Evolutionary conservation across 2,888 invertebrate species (phyloP), one percentile per base, ranked within the genome.

Genomic region (Eupithecia abbreviata): DNA sequence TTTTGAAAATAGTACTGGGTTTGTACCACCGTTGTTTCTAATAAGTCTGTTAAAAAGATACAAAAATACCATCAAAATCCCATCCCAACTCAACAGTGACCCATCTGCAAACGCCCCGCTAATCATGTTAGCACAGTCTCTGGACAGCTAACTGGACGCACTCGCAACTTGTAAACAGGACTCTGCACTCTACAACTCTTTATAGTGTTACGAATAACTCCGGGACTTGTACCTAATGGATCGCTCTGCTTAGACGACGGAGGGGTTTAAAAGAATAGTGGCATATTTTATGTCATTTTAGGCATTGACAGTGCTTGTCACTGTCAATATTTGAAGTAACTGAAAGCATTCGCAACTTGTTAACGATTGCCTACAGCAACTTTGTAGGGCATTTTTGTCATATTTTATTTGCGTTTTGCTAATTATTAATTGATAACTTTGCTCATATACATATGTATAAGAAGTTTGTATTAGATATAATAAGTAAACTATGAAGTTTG

Each of bases 131-230:
- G 81, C 84, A 83, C 83, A 87, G 79, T 80, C 75, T 79, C 74
- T 71, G 79, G 77, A 77, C 78, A 77, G 79, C 80, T 73, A 71
- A 78, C 78, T 72, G 85, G 85, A 90, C 90, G 89, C 90, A 91
- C 89, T 89, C 85, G 83, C 85, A 91, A 92, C 92, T 91, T 90
- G 87, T 83, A 87, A 91, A 89, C 90, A 91, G 81, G 80, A 85
- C 85, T 86, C 70, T 85, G 88, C 86, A 86, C 87, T 89, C 85
- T 85, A 85, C 86, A 87, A 92, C 94, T 93, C 93, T 94, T 93
- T 93, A 94, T 90, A 92, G 91, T 88, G 92, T 93, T 94, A 94
- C 88, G 89, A 90, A 92, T 91, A 92, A 90, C 90, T 90, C 88
- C 87, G 89, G 55, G 91, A 91, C 92, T 92, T 90, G 86, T 83